Evolutionary conservation across 2,797 vertebrate species (phyloP).

Genomic region (Zalophus californianus): DNA sequence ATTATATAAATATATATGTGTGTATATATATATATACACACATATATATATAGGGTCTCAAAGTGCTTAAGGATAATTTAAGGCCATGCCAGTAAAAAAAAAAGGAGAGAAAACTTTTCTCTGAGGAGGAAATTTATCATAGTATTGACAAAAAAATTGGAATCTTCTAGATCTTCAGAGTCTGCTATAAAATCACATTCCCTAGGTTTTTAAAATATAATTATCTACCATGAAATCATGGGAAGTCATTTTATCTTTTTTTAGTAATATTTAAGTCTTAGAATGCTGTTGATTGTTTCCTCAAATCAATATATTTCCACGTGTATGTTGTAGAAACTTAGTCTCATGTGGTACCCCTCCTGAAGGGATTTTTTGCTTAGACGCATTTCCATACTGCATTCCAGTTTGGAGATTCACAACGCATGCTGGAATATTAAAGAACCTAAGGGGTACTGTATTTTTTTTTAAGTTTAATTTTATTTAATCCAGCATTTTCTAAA

Average conservation of each 20-base stretch:
- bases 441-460: not conserved
- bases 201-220: not conserved
- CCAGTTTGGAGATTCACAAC: not conserved
- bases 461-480: not conserved
- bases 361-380: slow-evolving; percentile 31
- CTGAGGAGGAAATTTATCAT: not conserved
- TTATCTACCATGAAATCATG: not conserved
- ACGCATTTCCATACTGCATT: not conserved
- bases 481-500: slow-evolving; percentile 46
- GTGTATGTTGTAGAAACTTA: not conserved
- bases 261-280: not conserved
- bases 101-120: not conserved
- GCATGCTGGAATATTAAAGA: not conserved
- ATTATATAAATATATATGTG: not conserved
- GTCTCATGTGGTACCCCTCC: not conserved
- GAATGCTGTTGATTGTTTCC: slow-evolving; percentile 41
- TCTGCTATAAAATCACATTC: slow-evolving; percentile 12
- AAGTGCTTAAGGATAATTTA: slow-evolving; percentile 13
- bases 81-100: not conserved
- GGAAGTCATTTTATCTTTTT: not conserved
- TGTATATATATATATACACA: too few relatives aligned
- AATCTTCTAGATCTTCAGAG: not conserved
- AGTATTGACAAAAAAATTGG: slow-evolving; percentile 7
- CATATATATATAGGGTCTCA: not conserved
- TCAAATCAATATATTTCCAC: slow-evolving; percentile 14